Conservation (phyloP, 2,888 invertebrate genomes). For the Trissolcus japonicus region DNA sequence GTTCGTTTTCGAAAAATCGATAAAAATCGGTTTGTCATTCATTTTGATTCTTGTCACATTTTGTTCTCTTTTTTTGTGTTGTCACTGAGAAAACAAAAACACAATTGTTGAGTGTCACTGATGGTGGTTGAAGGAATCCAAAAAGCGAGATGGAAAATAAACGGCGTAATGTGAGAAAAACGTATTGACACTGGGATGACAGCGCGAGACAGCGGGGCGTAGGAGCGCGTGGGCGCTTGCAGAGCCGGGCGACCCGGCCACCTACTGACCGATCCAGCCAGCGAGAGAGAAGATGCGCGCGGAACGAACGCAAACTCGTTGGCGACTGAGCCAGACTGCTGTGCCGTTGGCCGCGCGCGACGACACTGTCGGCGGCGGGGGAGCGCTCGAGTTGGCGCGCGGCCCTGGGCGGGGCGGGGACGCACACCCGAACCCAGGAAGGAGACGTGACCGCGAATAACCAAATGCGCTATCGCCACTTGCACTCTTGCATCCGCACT, state of each 20-base stretch:
- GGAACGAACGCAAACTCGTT: constrained; percentile 26
- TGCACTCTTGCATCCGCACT: constrained; percentile 28
- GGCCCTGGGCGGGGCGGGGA: constrained; percentile 24
- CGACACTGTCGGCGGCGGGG: constrained; percentile 21
- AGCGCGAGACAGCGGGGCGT: constrained; percentile 34
- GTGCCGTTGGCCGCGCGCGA: constrained; percentile 43
- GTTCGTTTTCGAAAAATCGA: too few species aligned
- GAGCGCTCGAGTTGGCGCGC: constrained; percentile 14
- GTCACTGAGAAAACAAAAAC: too few species aligned
- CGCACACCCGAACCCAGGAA: constrained; percentile 39
- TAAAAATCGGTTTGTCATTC: too few species aligned
- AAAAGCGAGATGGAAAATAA: constrained; percentile 1
- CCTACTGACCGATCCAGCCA: constrained; percentile 56
- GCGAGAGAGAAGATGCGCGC: constrained; percentile 22
- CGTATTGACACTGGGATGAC: constrained; percentile 11
- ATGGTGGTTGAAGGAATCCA: not conserved
- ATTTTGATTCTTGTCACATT: too few species aligned
- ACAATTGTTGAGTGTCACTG: too few species aligned
- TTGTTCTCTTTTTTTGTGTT: too few species aligned
- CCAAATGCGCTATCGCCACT: constrained; percentile 31
- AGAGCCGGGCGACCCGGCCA: constrained; percentile 54
- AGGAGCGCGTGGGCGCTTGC: constrained; percentile 46
- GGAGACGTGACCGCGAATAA: constrained; percentile 40
- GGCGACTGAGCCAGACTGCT: constrained; percentile 32
- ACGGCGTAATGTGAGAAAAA: not conserved